Evolutionary conservation across 1,140 invertebrate species (phyloP).

Genomic region (Dolichoris vasculosae): DNA sequence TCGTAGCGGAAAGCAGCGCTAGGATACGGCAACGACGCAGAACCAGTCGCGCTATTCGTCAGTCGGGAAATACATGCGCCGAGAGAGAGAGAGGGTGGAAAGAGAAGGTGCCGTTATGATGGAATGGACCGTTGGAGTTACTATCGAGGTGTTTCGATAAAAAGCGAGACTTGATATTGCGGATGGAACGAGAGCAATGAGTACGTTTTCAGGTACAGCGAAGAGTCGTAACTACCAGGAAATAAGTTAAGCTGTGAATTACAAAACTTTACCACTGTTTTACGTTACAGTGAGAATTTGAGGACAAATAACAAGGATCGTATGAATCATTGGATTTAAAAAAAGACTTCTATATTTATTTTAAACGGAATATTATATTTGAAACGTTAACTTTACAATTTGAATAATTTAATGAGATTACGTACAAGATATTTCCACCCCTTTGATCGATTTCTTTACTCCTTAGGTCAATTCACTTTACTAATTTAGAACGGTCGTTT

Average conservation of each 20-base stretch:
- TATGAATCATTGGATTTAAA: too few relatives aligned
- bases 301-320: neutral
- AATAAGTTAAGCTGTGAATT: slow-evolving; percentile 18
- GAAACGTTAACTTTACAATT: too few relatives aligned
- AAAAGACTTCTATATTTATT: too few relatives aligned
- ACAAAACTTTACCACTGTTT: slow-evolving; percentile 9
- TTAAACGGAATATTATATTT: too few relatives aligned
- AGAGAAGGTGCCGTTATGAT: neutral
- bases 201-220: neutral
- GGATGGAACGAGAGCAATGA: neutral
- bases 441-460: too few relatives aligned
- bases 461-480: too few relatives aligned
- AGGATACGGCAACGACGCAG: too few relatives aligned
- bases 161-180: slow-evolving; percentile 33
- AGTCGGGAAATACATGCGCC: neutral
- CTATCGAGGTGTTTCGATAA: slow-evolving; percentile 19
- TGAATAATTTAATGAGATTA: too few relatives aligned
- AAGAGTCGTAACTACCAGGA: slow-evolving; percentile 11
- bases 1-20: too few relatives aligned
- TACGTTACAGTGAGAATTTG: neutral
- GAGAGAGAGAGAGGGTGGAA: neutral
- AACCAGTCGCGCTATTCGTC: slow-evolving; percentile 4
- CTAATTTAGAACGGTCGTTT: too few relatives aligned
- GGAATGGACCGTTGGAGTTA: neutral
- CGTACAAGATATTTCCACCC: too few relatives aligned